Base-by-base conservation (phyloP, 30 jellyfish, hydroid and myxozoan species). In the Aurelia sp. region DNA sequence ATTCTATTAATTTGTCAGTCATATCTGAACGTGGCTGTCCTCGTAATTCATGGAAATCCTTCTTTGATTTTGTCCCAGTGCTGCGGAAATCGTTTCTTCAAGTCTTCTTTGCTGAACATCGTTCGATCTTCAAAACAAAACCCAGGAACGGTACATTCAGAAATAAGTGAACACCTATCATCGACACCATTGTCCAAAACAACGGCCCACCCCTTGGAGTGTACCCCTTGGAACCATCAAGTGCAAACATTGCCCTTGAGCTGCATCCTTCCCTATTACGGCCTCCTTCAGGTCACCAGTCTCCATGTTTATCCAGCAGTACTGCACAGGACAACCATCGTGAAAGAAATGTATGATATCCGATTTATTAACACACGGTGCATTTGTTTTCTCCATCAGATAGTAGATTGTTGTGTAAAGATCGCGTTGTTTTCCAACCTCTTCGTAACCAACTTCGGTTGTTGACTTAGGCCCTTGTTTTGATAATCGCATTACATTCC, bases 151-250 rank as follows among this genome's bases (percentile, higher is more conserved):
- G 58, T 66, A 57, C 90, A 80, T 44, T 50, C 82, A 13, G 90
- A 80, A 17, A 80, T 44, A 59, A 80, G 70, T 40, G 82, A 23
- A 52, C 79, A 66, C 48, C 80, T 33, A 10, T 80, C 83, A 48
- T 67, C 37, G 22, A 53, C 53, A 4, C 83, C 90, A 30, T 80
- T 82, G 68, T 80, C 80, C 66, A 65, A 51, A n/a, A 67, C 90
- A 63, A 44, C 73, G 11, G 82, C 90, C 90, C 90, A 80, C 58
- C n/a, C n/a, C n/a, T n/a, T 80, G 66, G 83, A 80, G 21, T 6
- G 76, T 57, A 9, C 64, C 76, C 62, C 82, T 21, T 3, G 90
- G 90, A 23, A 80, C 90, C 73, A 66, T 51, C 23, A 80, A 55
- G 27, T 80, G 90, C 3, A 80, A 35, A 47, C 70, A 58, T 18